A percentile compares a stretch with the other conserved stretches of the same genome.
Conservation (phyloP, 2,113 vertebrate genomes). For the Elaphurus davidianus region DNA sequence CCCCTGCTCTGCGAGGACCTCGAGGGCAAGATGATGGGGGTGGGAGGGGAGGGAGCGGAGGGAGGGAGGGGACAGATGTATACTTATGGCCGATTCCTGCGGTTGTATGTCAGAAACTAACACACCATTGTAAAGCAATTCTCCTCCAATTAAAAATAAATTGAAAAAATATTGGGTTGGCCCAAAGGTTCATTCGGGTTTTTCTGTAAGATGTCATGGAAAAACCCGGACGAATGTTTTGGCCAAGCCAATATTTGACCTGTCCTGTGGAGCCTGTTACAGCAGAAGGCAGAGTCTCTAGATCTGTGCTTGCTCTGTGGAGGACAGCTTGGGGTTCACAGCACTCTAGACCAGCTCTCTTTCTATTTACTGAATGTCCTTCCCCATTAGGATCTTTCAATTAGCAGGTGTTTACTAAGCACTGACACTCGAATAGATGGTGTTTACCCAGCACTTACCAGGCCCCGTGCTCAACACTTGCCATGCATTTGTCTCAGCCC, state of each 20-base stretch:
- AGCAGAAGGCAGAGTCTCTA: background rate
- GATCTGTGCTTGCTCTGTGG: background rate
- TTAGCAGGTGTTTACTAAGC: background rate
- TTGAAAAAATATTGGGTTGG: background rate
- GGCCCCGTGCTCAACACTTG: background rate
- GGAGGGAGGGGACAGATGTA: background rate
- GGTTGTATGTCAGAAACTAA: background rate
- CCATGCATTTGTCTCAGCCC: background rate
- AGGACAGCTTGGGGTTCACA: background rate
- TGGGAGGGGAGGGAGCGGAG: background rate
- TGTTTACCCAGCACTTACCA: background rate
- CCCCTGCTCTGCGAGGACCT: background rate
- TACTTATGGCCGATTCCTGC: background rate
- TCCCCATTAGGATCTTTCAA: background rate
- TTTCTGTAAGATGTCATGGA: background rate
- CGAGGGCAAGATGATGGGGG: background rate
- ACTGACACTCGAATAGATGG: background rate
- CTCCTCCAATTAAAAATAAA: background rate
- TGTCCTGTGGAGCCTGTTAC: background rate
- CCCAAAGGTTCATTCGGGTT: background rate
- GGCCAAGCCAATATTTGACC: background rate
- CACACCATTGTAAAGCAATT: background rate
- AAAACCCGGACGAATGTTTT: background rate
- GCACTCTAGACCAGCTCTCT: background rate
- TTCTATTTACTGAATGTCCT: background rate